These are phyloP conservation scores for Lasioglossum vierecki DNA, from an alignment of 2,888 invertebrate species.

Conservation along the genomic window DNA sequence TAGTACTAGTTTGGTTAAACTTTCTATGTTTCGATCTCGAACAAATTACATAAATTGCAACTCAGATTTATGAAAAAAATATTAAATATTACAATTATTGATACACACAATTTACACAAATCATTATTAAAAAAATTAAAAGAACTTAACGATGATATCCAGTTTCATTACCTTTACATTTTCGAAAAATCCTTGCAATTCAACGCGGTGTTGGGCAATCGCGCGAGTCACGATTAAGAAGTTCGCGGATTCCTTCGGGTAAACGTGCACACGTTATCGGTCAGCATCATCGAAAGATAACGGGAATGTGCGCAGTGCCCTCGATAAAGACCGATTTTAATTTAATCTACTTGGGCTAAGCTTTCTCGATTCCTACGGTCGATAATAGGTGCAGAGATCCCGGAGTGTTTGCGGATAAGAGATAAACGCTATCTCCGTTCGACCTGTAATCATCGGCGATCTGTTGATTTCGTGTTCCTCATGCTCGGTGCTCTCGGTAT, in stretches of 20 bases:
- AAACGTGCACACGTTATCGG: slow-evolving; percentile 29
- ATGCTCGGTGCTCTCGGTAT: slow-evolving; percentile 18
- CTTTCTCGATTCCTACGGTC: slow-evolving; percentile 62
- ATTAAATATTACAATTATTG: too few relatives aligned
- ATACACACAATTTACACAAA: too few relatives aligned
- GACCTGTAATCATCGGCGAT: slow-evolving; percentile 59
- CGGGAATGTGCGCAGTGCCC: slow-evolving; percentile 49
- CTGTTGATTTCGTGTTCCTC: slow-evolving; percentile 53
- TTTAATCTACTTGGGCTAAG: slow-evolving; percentile 61
- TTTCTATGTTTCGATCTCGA: too few relatives aligned
- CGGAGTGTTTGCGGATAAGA: slow-evolving; percentile 64
- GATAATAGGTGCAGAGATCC: slow-evolving; percentile 64
- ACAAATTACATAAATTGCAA: too few relatives aligned
- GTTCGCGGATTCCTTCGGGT: slow-evolving; percentile 23
- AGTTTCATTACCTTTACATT: not conserved
- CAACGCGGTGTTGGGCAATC: not conserved
- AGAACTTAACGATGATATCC: too few relatives aligned
- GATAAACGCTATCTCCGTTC: slow-evolving; percentile 66
- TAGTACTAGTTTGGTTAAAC: too few relatives aligned
- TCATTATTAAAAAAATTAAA: too few relatives aligned
- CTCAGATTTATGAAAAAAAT: too few relatives aligned
- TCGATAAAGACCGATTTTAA: slow-evolving; percentile 58
- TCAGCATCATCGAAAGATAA: slow-evolving; percentile 45
- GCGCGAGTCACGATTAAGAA: not conserved
- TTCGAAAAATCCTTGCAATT: not conserved